Conservation (phyloP, 2,888 invertebrate species). For the Pherbina coryleti region DNA sequence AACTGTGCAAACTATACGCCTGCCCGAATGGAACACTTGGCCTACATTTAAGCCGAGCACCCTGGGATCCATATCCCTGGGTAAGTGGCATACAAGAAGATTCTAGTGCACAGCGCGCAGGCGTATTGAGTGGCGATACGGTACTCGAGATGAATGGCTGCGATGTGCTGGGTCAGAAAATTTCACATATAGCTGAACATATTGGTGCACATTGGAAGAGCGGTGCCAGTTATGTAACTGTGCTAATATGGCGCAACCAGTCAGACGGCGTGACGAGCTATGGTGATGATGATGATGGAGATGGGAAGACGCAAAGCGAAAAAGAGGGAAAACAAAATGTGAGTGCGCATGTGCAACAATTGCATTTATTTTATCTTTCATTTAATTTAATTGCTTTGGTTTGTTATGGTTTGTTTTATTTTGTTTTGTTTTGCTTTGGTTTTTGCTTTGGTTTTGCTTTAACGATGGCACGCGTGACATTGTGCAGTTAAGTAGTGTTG, state of each 20-base stretch:
- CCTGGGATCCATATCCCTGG: conserved; percentile 88
- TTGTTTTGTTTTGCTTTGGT: too few species aligned
- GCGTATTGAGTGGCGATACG: conserved; percentile 79
- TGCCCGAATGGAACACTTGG: conserved; percentile 75
- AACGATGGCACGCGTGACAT: background rate
- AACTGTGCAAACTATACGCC: conserved; percentile 64
- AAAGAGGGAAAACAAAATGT: background rate
- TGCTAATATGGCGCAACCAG: conserved; percentile 67
- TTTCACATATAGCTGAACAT: conserved; percentile 64
- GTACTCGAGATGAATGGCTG: conserved; percentile 72
- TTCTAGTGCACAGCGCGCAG: conserved; percentile 76
- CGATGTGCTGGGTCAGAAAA: conserved; percentile 66
- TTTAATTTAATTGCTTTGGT: background rate
- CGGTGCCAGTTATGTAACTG: conserved; percentile 61
- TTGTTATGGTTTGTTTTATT: background rate
- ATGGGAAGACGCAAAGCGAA: conserved; percentile 37
- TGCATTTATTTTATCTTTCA: background rate
- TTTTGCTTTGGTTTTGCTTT: background rate
- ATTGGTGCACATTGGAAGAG: conserved; percentile 64
- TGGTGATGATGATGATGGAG: conserved; percentile 42
- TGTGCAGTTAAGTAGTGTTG: background rate
- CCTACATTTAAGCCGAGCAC: conserved; percentile 79
- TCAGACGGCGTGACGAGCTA: conserved; percentile 47
- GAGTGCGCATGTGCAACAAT: conserved; percentile 5
- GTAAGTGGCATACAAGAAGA: conserved; percentile 75